Conservation (phyloP, 2,113 vertebrate species). For the Pagrus major region DNA sequence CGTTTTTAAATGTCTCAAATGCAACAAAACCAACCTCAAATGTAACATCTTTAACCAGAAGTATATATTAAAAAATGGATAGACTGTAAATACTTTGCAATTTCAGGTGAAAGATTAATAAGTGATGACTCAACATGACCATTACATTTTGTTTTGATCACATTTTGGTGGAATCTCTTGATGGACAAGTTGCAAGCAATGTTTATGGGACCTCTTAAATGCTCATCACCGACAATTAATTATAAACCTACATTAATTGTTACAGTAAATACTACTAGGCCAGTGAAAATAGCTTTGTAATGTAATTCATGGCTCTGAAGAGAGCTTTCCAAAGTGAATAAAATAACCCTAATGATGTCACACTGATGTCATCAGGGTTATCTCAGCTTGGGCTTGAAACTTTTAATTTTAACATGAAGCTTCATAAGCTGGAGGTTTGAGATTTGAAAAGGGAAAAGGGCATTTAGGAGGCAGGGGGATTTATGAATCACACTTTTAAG, state of each 20-base stretch:
- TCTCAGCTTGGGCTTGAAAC: not conserved
- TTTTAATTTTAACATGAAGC: not conserved
- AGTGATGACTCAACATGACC: not conserved
- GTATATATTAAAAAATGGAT: too few species aligned
- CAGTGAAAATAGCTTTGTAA: not conserved
- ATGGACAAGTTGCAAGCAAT: not conserved
- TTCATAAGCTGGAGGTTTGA: not conserved
- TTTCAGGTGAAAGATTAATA: not conserved
- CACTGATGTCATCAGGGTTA: not conserved
- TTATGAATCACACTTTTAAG: not conserved
- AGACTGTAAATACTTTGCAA: not conserved
- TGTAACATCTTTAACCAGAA: not conserved
- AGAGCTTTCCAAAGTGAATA: not conserved
- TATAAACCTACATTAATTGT: too few species aligned
- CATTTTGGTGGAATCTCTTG: not conserved
- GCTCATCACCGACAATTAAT: not conserved
- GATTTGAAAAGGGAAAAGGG: not conserved
- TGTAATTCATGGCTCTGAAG: not conserved
- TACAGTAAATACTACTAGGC: not conserved
- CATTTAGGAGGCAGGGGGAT: too few species aligned
- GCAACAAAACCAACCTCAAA: not conserved
- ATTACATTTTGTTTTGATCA: not conserved
- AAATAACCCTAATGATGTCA: not conserved
- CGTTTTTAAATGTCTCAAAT: not conserved
- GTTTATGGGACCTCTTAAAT: not conserved